Conservation (phyloP, 2,888 invertebrate species). For the Pachydiplax longipennis region DNA sequence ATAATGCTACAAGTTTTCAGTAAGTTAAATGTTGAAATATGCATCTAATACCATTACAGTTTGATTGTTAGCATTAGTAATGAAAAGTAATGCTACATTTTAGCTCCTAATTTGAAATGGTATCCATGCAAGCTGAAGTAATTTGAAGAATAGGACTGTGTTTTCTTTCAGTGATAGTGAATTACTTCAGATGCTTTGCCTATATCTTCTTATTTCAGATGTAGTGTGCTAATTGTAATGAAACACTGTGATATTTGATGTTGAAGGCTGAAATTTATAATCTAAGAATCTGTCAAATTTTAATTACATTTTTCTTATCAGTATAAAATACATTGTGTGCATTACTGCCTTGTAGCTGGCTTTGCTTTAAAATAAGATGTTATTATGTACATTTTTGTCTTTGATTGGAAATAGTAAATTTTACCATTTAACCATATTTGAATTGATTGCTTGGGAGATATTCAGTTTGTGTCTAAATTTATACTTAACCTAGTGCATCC, state of each 20-base stretch:
- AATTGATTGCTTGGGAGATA: too few relatives aligned
- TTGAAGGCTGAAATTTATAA: conserved; percentile 33
- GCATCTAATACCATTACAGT: background rate
- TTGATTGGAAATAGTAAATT: background rate
- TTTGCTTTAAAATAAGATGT: conserved; percentile 28
- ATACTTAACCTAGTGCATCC: too few relatives aligned
- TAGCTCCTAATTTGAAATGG: background rate
- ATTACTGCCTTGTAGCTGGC: conserved; percentile 22
- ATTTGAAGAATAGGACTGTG: background rate
- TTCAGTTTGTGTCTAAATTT: too few relatives aligned
- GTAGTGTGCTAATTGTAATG: conserved; percentile 5
- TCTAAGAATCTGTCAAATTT: background rate
- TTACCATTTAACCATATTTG: too few relatives aligned
- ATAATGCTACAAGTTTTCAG: background rate
- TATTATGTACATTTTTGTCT: conserved; percentile 6
- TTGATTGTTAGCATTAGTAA: background rate
- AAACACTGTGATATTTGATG: conserved; percentile 20
- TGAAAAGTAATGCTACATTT: background rate
- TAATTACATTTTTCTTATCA: background rate
- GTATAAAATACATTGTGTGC: background rate
- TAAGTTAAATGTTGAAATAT: background rate
- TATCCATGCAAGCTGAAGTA: background rate
- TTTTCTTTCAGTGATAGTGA: background rate
- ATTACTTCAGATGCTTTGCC: background rate
- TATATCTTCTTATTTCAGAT: background rate